Base-by-base conservation (phyloP, 2,888 invertebrate species). In the Troides oblongomaculatus region DNA sequence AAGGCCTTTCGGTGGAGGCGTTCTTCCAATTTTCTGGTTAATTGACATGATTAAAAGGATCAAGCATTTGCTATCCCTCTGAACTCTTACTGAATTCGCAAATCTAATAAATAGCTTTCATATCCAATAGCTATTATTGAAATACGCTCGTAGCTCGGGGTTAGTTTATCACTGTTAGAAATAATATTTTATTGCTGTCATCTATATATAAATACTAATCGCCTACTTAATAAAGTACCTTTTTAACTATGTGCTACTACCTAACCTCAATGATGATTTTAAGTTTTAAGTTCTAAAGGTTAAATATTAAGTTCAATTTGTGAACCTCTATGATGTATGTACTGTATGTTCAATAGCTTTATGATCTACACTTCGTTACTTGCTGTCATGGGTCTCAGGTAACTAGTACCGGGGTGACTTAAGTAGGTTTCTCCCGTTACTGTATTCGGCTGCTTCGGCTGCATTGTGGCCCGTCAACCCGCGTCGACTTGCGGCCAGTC, bases 1-100 rank as follows among this genome's bases (percentile, higher is more conserved):
- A 75, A 74, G 72, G 73, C 76, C 74, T 75, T 75, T 73, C 36
- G 73, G 75, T 69, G 64, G 72, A 65, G 75, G 74, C 74, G 73
- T 75, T 74, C 72, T 77, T 77, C 78, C 80, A 86, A 87, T 88
- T 87, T 85, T 83, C 82, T 77, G 78, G 82, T 81, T 87, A 87
- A 89, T 87, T 87, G 82, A 83, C 81, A 80, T 83, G 82, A 89
- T 88, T 87, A 88, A 86, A 85, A 77, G 80, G 74, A 75, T 78
- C 78, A 83, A 81, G 77, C 79, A 79, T 81, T 84, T 72, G 74
- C 78, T 79, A 78, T 78, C 82, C 80, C 80, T 80, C 83, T 83
- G 79, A 81, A 83, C 77, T 77, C 81, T 83, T 81, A 78, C 79
- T 75, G 80, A 83, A 86, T 80, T 84, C 79, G 73, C 74, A 74